Conservation (phyloP, 2,888 invertebrate genomes). For the Hoplodrina blanda region DNA sequence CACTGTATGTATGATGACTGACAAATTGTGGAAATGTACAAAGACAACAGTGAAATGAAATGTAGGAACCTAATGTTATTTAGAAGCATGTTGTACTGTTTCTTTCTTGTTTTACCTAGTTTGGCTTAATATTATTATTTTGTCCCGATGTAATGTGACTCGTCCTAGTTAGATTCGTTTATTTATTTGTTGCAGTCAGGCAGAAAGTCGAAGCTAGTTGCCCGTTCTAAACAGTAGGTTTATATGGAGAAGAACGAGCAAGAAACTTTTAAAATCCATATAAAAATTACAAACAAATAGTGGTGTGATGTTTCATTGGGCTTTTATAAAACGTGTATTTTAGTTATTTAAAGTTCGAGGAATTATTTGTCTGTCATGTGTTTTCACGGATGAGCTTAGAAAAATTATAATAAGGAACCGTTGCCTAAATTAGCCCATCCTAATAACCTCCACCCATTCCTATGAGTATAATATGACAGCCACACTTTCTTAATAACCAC, state of each 20-base stretch:
- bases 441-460: background rate
- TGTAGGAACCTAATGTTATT: background rate
- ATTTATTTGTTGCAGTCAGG: too few relatives aligned
- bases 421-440: background rate
- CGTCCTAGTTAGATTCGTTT: too few relatives aligned
- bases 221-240: too few relatives aligned
- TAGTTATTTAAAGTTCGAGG: too few relatives aligned
- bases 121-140: background rate
- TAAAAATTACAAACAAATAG: too few relatives aligned
- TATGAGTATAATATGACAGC: slow-evolving; percentile 26
- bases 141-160: background rate
- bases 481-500: slow-evolving; percentile 48
- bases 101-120: slow-evolving; percentile 12
- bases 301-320: too few relatives aligned
- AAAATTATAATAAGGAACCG: background rate
- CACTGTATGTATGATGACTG: background rate
- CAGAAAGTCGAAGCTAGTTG: too few relatives aligned
- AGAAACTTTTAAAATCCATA: too few relatives aligned
- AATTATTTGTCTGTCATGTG: background rate
- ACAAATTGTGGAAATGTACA: slow-evolving; percentile 23
- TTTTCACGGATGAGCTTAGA: background rate
- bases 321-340: too few relatives aligned
- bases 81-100: background rate
- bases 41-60: slow-evolving; percentile 13
- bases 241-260: too few relatives aligned